Evolutionary conservation across 37 sponge, comb jelly and placozoan genomes (phyloP), one percentile per base, ranked within the genome.

Genomic region (Ephydatia muelleri): DNA sequence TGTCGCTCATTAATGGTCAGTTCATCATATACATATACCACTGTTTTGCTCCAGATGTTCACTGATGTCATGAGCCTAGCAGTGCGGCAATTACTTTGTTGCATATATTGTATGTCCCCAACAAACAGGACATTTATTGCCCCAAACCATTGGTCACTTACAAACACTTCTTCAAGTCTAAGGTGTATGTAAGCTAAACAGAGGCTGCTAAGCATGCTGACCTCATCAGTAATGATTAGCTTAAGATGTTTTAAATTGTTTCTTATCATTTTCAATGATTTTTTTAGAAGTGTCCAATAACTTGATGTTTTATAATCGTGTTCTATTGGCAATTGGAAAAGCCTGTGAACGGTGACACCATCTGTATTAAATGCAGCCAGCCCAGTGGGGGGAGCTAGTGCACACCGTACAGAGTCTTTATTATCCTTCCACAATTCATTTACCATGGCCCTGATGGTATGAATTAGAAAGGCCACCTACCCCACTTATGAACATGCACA

Each of bases 141-240:
- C 28, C 86, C 91, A 81, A 80, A 86, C 57, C 74, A 80, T n/a
- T 49, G 49, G 30, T 80, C 80, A 23, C 75, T 49, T 47, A 72
- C 87, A 33, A 87, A 89, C 16, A 93, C 79, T 70, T 93, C 88
- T 47, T 93, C 94, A 73, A 90, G 80, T 23, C 91, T 48, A 38
- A 91, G 38, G 65, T 91, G 87, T 21, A 86, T 77, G 78, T 81
- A 85, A 19, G 77, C 38, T 28, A 91, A 49, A 68, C 64, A 84
- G 28, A 88, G 65, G 49, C 70, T 88, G 57, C 83, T 86, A 1
- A 88, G 70, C 90, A 93, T 90, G 43, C 87, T 86, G 11, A 93
- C 82, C 64, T 93, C 86, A 65, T 93, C 94, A 73, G 87, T 84
- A 30, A 93, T 84, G 34, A 93, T 36, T 34, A 87, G 26, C 29